phyloP scores from a whole-genome alignment of 1,140 invertebrate genomes.

The Penaeus vannamei region DNA sequence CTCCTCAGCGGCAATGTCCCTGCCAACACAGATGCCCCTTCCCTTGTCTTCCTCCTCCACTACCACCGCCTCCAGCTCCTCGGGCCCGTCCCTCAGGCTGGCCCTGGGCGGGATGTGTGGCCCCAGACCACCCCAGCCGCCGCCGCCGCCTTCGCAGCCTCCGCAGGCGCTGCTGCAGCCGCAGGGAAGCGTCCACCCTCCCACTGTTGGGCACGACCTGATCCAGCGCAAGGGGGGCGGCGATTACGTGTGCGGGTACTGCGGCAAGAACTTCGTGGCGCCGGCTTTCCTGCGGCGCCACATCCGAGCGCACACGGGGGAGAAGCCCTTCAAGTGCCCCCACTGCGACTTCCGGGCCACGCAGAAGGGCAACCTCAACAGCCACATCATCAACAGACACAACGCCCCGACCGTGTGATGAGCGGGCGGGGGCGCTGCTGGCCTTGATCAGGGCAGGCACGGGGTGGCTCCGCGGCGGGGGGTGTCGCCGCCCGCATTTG shows the following conservation, averaged over 20 bases:
- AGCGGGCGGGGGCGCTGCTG: background rate
- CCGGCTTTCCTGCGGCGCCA: slow-evolving; percentile 80
- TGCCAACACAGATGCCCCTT: slow-evolving; percentile 37
- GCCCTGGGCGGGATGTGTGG: background rate
- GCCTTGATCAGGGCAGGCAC: background rate
- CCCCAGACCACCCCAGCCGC: background rate
- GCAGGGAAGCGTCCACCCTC: background rate
- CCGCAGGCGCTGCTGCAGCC: slow-evolving; percentile 25
- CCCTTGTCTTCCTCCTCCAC: slow-evolving; percentile 28
- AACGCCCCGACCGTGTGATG: slow-evolving; percentile 32
- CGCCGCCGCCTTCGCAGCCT: slow-evolving; percentile 6
- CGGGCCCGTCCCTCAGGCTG: background rate
- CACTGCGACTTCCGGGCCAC: slow-evolving; percentile 76
- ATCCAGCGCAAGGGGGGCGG: slow-evolving; percentile 37
- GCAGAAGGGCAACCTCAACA: slow-evolving; percentile 63
- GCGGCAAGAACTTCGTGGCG: slow-evolving; percentile 60
- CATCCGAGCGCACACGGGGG: slow-evolving; percentile 89
- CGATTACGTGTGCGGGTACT: slow-evolving; percentile 59
- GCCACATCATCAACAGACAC: slow-evolving; percentile 59
- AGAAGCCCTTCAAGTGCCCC: slow-evolving; percentile 87
- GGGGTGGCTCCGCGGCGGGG: no score
- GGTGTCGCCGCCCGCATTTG: no score
- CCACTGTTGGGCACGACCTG: background rate
- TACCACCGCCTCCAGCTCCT: background rate
- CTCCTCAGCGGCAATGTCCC: slow-evolving; percentile 42